Conservation (phyloP, 2,888 invertebrate genomes). For the Diloba caeruleocephala region DNA sequence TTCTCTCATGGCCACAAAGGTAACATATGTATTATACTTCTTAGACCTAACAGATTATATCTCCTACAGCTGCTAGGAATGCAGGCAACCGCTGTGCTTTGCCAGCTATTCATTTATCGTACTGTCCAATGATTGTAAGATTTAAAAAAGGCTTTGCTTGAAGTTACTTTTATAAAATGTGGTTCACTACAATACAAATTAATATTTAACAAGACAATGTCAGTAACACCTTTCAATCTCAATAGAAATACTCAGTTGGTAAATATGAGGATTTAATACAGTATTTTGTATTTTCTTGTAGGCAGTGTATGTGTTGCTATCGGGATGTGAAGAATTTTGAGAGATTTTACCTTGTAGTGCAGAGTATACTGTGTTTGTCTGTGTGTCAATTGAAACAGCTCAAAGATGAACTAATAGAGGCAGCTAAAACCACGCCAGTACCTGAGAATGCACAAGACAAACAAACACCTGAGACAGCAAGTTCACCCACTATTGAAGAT, state of each 20-base stretch:
- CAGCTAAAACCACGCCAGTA: slow-evolving; percentile 65
- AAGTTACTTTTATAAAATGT: slow-evolving; percentile 1
- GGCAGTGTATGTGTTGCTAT: slow-evolving; percentile 98
- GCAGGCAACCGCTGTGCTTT: slow-evolving; percentile 43
- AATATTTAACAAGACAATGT: too few species aligned
- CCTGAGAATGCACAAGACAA: slow-evolving; percentile 71
- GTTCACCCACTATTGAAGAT: slow-evolving; percentile 60
- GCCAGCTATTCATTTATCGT: slow-evolving; percentile 30
- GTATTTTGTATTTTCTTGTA: slow-evolving; percentile 77
- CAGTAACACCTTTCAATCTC: slow-evolving; percentile 32
- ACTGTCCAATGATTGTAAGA: slow-evolving; percentile 12
- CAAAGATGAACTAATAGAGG: slow-evolving; percentile 87
- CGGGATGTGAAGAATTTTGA: slow-evolving; percentile 97
- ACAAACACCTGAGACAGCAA: slow-evolving; percentile 60
- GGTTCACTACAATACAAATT: slow-evolving; percentile 3
- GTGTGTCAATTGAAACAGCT: slow-evolving; percentile 95
- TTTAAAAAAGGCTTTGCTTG: neutral
- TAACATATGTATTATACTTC: slow-evolving; percentile 66
- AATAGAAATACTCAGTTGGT: slow-evolving; percentile 17
- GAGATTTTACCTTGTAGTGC: slow-evolving; percentile 95
- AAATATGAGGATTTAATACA: slow-evolving; percentile 14
- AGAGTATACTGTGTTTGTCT: slow-evolving; percentile 95
- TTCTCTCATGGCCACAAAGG: slow-evolving; percentile 97
- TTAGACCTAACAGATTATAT: slow-evolving; percentile 17
- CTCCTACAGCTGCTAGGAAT: slow-evolving; percentile 19